Base-by-base conservation (phyloP, 2,113 vertebrate species). In the Daubentonia madagascariensis region DNA sequence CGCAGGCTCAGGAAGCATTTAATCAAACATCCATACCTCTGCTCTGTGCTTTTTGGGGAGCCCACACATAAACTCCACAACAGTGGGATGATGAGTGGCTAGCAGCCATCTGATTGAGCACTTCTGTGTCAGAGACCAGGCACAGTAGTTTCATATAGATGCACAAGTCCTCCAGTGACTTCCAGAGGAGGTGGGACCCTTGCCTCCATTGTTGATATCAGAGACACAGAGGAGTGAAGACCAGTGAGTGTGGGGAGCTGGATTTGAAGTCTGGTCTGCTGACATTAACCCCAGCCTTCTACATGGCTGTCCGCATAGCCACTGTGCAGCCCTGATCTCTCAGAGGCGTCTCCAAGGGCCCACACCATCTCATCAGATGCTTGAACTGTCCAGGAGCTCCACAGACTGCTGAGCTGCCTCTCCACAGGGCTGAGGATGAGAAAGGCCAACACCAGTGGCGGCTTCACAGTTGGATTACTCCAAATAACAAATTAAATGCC, bases 11-110 rank as follows among this genome's bases (percentile, higher is more conserved):
- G 76, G n/a, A 79, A 68, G 32, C 0, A 0, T 16, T 23, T 25
- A 1, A 8, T 18, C 20, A n/a, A 9, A 28, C 12, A 5, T 13
- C 18, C 79, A 52, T n/a, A 1, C 5, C 40, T 3, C 23, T 3
- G 7, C 63, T 17, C 76, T 20, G 1, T 5, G n/a, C 61, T 67
- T 40, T 45, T 6, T 14, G 4, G 28, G 18, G 28, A 25, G 35
- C 52, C 45, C 87, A 73, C 28, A 23, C 16, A 17, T 2, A 13
- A 11, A 1, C 8, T 37, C 32, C 65, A 43, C 43, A n/a, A n/a
- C n/a, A 2, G 1, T 0, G 8, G 40, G 52, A 22, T 5, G 17
- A 16, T 0, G 10, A 25, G 48, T 5, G 3, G 1, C 17, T 0
- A 17, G 22, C 5, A 43, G 17, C 13, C 43, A 12, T 11, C 12